A percentile compares a stretch with the other conserved stretches of the same genome.
phyloP scores from a whole-genome alignment of 2,888 invertebrate species.

The Morpho deidamia region DNA sequence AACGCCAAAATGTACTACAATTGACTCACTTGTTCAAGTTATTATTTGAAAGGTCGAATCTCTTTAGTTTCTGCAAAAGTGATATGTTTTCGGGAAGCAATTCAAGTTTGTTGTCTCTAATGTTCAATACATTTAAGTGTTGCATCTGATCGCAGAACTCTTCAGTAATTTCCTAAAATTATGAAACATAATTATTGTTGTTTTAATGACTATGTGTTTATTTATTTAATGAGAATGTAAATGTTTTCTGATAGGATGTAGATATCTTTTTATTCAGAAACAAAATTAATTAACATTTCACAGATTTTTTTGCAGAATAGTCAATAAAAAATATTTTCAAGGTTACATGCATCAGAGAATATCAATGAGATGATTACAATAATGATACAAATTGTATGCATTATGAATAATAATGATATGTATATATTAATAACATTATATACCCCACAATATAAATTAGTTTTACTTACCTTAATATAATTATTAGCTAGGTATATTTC shows the following conservation, averaged over 20 bases:
- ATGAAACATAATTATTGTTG: background rate
- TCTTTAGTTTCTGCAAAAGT: constrained; percentile 84
- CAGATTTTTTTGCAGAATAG: background rate
- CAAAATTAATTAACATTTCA: background rate
- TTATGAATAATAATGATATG: too few species aligned
- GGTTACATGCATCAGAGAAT: too few species aligned
- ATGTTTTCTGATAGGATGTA: too few species aligned
- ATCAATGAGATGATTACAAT: too few species aligned
- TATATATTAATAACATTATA: too few species aligned
- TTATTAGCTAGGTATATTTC: constrained; percentile 92
- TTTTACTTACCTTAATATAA: constrained; percentile 80
- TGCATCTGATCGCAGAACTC: constrained; percentile 85
- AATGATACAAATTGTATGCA: too few species aligned
- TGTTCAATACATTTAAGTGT: constrained; percentile 85
- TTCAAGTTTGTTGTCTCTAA: constrained; percentile 89
- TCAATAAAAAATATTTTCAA: constrained; percentile 6
- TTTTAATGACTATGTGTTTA: too few species aligned
- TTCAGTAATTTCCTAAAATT: constrained; percentile 81
- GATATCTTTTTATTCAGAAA: too few species aligned
- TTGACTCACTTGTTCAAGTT: constrained; percentile 73
- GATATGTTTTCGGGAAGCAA: constrained; percentile 88
- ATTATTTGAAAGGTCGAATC: constrained; percentile 92
- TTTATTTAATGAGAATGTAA: too few species aligned
- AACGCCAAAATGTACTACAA: background rate
- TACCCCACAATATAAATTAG: too few species aligned